A percentile compares a stretch with the other conserved stretches of the same genome.
phyloP scores from a whole-genome alignment of 2,113 vertebrate genomes.

The Eupsittula cactorum region DNA sequence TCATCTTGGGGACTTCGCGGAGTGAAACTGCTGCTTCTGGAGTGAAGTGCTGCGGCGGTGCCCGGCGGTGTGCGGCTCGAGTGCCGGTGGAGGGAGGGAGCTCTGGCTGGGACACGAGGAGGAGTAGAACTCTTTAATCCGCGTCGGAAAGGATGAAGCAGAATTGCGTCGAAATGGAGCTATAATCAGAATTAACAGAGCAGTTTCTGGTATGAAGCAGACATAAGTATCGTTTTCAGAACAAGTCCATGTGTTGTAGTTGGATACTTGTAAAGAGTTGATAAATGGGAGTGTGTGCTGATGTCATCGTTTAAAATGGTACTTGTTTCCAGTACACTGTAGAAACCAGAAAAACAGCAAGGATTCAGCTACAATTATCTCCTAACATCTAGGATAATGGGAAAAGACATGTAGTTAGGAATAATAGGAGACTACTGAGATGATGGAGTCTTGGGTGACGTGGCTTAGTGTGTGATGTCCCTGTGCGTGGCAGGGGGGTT shows the following conservation, averaged over 20 bases:
- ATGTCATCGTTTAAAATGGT: background rate
- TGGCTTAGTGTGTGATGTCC: background rate
- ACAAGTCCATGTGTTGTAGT: accelerated
- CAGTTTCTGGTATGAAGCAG: background rate
- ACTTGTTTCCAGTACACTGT: background rate
- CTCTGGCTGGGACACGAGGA: accelerated
- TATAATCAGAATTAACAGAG: accelerated
- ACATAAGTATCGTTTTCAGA: background rate
- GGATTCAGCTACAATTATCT: background rate
- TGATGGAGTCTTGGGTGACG: background rate
- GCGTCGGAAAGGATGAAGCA: too few species aligned
- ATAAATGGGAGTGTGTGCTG: background rate
- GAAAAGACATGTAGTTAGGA: background rate
- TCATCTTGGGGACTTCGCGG: accelerated
- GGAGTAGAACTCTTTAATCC: background rate
- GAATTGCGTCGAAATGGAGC: background rate
- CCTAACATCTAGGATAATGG: background rate
- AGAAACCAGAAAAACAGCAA: background rate
- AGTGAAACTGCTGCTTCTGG: background rate
- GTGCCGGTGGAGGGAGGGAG: accelerated
- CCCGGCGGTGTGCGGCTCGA: accelerated
- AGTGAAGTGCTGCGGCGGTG: accelerated
- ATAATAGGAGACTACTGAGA: background rate
- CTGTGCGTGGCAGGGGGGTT: background rate
- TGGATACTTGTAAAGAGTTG: background rate